These are phyloP conservation scores for Potorous gilbertii DNA, from an alignment of 2,797 vertebrate genomes.

Conservation along the genomic window DNA sequence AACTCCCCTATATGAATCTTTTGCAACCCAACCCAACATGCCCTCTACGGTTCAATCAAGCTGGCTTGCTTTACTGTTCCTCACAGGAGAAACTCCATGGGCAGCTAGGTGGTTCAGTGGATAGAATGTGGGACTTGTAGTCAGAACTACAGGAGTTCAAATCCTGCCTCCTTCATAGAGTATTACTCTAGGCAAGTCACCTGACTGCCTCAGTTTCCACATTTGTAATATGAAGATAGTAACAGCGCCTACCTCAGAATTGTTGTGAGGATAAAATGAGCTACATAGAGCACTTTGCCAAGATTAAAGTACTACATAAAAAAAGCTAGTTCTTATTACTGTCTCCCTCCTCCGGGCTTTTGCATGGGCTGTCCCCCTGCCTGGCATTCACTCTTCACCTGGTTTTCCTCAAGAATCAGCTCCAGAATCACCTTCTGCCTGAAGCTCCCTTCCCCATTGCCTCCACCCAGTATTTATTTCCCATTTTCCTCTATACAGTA, in stretches of 20 bases:
- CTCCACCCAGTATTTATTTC: not conserved
- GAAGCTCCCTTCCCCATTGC: not conserved
- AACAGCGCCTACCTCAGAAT: too few species aligned
- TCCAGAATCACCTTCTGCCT: not conserved
- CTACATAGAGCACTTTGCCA: not conserved
- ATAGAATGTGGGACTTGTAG: not conserved
- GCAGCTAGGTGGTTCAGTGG: not conserved
- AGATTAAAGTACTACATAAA: not conserved
- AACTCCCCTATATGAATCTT: not conserved
- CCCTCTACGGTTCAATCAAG: not conserved
- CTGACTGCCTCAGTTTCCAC: not conserved
- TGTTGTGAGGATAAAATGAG: too few species aligned
- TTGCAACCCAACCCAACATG: not conserved
- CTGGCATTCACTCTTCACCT: not conserved
- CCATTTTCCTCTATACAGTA: not conserved
- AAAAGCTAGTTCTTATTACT: not conserved
- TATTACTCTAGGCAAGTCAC: not conserved
- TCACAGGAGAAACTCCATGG: not conserved
- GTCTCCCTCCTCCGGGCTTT: not conserved
- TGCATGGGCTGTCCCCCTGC: not conserved
- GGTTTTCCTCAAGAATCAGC: not conserved
- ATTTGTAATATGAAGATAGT: not conserved
- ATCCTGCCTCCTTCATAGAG: not conserved
- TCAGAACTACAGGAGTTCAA: not conserved
- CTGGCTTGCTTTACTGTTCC: not conserved